Conservation (phyloP, 2,888 invertebrate genomes). For the Cheilosia impressa region DNA sequence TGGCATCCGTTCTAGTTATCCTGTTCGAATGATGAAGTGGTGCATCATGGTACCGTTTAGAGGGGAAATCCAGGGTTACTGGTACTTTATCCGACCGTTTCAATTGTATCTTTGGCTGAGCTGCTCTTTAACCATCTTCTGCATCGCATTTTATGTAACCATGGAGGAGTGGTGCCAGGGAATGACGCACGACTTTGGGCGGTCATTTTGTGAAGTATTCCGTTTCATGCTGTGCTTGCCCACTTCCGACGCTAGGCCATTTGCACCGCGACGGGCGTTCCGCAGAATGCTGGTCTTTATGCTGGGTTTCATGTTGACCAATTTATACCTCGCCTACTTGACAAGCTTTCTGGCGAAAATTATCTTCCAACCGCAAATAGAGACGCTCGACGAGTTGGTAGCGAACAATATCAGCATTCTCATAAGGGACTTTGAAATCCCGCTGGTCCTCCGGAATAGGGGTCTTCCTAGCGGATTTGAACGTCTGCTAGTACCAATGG, state of each 20-base stretch:
- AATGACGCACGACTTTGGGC: slow-evolving; percentile 62
- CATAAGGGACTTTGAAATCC: slow-evolving; percentile 76
- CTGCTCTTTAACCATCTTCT: slow-evolving; percentile 65
- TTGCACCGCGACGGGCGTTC: slow-evolving; percentile 27
- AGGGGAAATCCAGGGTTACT: slow-evolving; percentile 76
- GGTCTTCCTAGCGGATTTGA: slow-evolving; percentile 75
- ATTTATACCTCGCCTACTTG: slow-evolving; percentile 77
- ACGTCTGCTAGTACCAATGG: slow-evolving; percentile 67
- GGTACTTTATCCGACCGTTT: slow-evolving; percentile 78
- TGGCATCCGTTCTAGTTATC: slow-evolving; percentile 76
- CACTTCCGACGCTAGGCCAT: slow-evolving; percentile 35
- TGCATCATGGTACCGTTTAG: slow-evolving; percentile 76
- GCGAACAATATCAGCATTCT: slow-evolving; percentile 71
- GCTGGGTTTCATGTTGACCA: slow-evolving; percentile 78
- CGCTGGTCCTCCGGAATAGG: slow-evolving; percentile 74
- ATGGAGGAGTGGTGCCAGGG: slow-evolving; percentile 47
- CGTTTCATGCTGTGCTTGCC: slow-evolving; percentile 76
- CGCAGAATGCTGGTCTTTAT: slow-evolving; percentile 67
- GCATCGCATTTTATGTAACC: slow-evolving; percentile 58
- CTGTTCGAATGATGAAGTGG: slow-evolving; percentile 77
- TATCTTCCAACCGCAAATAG: slow-evolving; percentile 74
- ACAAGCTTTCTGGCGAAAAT: slow-evolving; percentile 78
- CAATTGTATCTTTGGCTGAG: slow-evolving; percentile 72
- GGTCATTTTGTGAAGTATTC: slow-evolving; percentile 72
- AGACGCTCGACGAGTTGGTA: slow-evolving; percentile 75